Conservation (phyloP, 2,797 vertebrate species). For the Momotus momota region DNA sequence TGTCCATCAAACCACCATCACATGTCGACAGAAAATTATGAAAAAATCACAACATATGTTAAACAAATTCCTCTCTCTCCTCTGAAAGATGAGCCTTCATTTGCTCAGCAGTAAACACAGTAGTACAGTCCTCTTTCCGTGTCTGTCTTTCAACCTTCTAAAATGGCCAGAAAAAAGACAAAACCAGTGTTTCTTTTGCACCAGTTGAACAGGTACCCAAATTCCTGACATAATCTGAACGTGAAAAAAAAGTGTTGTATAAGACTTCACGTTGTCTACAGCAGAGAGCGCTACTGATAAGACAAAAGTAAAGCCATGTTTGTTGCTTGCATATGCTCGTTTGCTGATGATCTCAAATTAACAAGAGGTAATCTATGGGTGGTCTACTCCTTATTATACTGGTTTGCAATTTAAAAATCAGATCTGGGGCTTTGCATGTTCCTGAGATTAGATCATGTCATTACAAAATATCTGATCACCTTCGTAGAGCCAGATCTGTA, state of each 20-base stretch:
- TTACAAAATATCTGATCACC: background rate
- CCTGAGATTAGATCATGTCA: background rate
- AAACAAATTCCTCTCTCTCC: background rate
- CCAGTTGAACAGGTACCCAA: background rate
- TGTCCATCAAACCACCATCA: background rate
- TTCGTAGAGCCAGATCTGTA: background rate
- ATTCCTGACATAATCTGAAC: background rate
- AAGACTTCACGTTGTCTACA: background rate
- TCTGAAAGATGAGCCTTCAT: background rate
- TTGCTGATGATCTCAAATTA: background rate
- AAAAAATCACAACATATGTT: background rate
- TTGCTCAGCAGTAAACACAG: background rate
- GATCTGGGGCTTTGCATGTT: background rate
- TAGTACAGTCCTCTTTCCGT: background rate
- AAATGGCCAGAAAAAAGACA: background rate
- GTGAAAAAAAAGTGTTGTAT: background rate
- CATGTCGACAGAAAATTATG: background rate
- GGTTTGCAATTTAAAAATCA: slow-evolving; percentile 3
- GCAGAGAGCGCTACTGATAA: background rate
- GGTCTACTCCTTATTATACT: background rate
- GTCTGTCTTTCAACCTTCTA: background rate
- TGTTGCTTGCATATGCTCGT: background rate
- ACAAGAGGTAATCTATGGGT: background rate
- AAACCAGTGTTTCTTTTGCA: background rate
- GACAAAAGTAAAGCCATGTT: background rate